Evolutionary conservation across 2,797 vertebrate species (phyloP).

Genomic region (Coreius guichenoti): DNA sequence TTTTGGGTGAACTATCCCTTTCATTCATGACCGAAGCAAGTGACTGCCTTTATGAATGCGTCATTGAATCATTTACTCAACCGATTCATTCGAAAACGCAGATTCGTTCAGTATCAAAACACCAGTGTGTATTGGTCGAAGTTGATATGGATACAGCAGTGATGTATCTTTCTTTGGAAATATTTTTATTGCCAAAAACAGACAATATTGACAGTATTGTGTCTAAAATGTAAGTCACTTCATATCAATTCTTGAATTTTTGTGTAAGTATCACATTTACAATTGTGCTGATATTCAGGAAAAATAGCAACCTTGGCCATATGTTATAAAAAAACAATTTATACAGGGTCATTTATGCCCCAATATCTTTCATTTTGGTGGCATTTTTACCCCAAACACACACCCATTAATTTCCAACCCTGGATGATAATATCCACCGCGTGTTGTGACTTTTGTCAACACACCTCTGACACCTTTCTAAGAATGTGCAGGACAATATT

Average conservation of each 20-base stretch:
- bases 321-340: neutral
- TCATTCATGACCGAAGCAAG: neutral
- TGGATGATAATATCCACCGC: neutral
- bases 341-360: neutral
- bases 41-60: neutral
- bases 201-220: neutral
- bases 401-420: neutral
- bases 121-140: neutral
- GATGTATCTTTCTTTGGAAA: neutral
- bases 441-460: neutral
- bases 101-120: neutral
- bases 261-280: neutral
- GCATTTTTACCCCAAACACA: neutral
- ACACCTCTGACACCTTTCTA: neutral
- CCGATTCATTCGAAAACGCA: neutral
- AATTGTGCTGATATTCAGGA: neutral
- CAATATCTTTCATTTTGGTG: neutral
- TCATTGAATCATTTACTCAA: neutral
- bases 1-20: no score
- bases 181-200: neutral
- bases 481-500: neutral
- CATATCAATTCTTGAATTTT: neutral
- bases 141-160: neutral
- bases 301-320: no score
- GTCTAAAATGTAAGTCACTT: neutral